Conservation (phyloP, 2,888 invertebrate species). For the Cryptocephalus primarius region DNA sequence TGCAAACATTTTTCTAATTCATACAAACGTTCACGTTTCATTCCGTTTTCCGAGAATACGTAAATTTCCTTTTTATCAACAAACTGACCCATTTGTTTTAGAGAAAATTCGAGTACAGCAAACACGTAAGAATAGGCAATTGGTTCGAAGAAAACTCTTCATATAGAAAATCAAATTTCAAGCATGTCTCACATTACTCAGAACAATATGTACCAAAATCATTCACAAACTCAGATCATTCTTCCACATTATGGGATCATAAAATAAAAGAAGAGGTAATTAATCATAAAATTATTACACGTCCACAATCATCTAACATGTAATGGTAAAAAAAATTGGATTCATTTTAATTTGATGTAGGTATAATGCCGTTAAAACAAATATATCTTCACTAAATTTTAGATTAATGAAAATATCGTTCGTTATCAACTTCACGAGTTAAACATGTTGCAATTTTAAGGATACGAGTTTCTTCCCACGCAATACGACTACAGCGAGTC, state of each 20-base stretch:
- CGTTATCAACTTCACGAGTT: neutral
- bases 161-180: neutral
- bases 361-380: too few relatives aligned
- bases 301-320: too few relatives aligned
- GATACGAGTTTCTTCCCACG: conserved; percentile 12
- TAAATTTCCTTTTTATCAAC: too few relatives aligned
- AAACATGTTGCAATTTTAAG: too few relatives aligned
- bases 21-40: too few relatives aligned
- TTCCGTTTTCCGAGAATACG: too few relatives aligned
- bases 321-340: too few relatives aligned
- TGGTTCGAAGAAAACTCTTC: neutral
- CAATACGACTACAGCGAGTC: conserved; percentile 27
- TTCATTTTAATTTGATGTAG: too few relatives aligned
- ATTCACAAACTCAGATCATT: neutral
- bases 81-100: neutral
- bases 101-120: neutral
- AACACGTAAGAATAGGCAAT: neutral
- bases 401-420: too few relatives aligned
- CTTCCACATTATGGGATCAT: neutral
- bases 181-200: neutral
- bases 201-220: neutral
- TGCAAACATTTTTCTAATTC: too few relatives aligned
- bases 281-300: too few relatives aligned
- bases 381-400: too few relatives aligned
- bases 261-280: neutral